Base-by-base conservation (phyloP, 2,113 vertebrate genomes). In the Pungitius pungitius region DNA sequence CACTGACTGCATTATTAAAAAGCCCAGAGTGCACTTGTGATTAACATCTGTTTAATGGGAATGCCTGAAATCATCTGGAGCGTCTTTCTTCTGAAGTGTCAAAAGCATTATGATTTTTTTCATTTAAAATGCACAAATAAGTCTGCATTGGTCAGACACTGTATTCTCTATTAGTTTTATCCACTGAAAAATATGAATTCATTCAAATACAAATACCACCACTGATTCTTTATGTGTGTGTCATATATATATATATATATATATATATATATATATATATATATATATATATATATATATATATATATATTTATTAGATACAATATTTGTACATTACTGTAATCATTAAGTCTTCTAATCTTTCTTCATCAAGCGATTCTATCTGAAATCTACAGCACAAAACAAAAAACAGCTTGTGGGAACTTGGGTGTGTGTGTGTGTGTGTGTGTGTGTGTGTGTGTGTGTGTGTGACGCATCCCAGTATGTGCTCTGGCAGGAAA, bases 1-100 rank as follows among this genome's bases (percentile, higher is more conserved):
- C 68, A 55, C 69, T 75, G 80, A 84, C 9, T 18, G 72, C 68
- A 91, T 91, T 89, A 90, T 91, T 91, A 79, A 91, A 85, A 86
- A 81, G 83, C 59, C 67, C 33, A 0, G 71, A 87, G 84, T 82
- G 81, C 84, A 89, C 59, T 30, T 24, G 43, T 80, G 78, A 86
- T 77, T 74, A 85, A 67, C 54, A 76, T 77, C 71, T 75, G 66
- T 84, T 89, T 73, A 88, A 82, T 63, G 76, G 64, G 37, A 63
- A 72, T 4, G 77, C 42, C 57, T 71, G 40, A 82, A 80, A 87
- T 80, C 52, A 85, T 76, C 39, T 26, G 35, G 45, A 59, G 30
- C 2, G 2, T 40, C 24, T 65, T n/a, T 54, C 3, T 51, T 51
- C 30, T 30, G 2, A 30, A 30, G 17, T 18, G 11, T 12, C 42